These are phyloP conservation scores for Schmidtea mediterranea DNA, from an alignment of 1,140 invertebrate genomes.

Conservation along the genomic window DNA sequence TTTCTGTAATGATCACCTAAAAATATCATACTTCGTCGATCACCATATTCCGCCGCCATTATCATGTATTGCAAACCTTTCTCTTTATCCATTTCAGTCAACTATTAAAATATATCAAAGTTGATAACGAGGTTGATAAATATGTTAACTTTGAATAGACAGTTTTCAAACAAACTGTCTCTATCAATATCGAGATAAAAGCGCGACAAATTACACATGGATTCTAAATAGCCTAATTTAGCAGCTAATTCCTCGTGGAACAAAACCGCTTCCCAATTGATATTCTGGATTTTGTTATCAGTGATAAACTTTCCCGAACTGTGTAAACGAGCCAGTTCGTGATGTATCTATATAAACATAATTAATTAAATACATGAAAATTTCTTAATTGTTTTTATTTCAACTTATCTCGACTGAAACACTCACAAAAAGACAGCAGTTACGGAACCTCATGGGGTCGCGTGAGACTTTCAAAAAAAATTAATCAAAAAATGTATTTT, in stretches of 20 bases:
- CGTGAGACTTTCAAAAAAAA: too few species aligned
- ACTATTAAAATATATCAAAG: neutral
- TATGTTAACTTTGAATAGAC: too few species aligned
- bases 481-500: too few species aligned
- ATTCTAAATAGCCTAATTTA: slow-evolving; percentile 31
- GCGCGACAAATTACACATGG: slow-evolving; percentile 29
- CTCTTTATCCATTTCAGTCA: neutral
- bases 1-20: neutral
- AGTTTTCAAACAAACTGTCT: slow-evolving; percentile 23
- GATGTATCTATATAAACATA: slow-evolving; percentile 26
- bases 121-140: neutral
- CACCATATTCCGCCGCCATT: neutral
- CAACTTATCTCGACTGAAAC: too few species aligned
- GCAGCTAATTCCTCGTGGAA: slow-evolving; percentile 33
- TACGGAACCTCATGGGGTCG: too few species aligned
- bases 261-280: slow-evolving; percentile 31
- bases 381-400: too few species aligned
- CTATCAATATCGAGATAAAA: slow-evolving; percentile 29
- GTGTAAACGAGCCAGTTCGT: slow-evolving; percentile 34
- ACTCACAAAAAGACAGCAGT: too few species aligned
- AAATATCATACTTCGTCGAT: slow-evolving; percentile 1
- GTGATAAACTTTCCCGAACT: slow-evolving; percentile 28
- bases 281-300: slow-evolving; percentile 8
- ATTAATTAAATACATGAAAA: neutral
- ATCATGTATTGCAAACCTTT: neutral